Percentiles rank a stretch among this genome's conserved stretches.
These are phyloP conservation scores for Falco punctatus DNA, from an alignment of 2,113 vertebrate genomes.

Conservation along the genomic window DNA sequence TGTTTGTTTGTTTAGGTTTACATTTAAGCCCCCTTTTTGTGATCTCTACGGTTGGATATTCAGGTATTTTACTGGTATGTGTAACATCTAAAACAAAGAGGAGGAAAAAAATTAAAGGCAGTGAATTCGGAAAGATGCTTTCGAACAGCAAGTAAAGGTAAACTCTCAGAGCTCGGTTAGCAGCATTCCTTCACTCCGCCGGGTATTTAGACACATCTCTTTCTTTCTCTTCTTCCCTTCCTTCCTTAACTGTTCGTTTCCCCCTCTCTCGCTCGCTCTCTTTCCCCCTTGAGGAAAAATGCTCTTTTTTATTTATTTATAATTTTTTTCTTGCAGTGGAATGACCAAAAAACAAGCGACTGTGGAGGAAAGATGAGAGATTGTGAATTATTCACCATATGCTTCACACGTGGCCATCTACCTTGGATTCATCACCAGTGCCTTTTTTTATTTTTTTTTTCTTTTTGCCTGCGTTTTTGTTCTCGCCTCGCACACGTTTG, in stretches of 20 bases:
- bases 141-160: slow-evolving; percentile 82
- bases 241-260: slow-evolving; percentile 7
- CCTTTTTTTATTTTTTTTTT: not conserved
- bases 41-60: slow-evolving; percentile 80
- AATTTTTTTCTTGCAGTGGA: slow-evolving; percentile 65
- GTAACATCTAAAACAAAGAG: slow-evolving; percentile 84
- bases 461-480: slow-evolving; percentile 3
- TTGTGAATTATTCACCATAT: slow-evolving; percentile 71
- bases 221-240: not conserved
- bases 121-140: slow-evolving; percentile 82
- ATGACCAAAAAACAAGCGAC: slow-evolving; percentile 77
- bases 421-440: slow-evolving; percentile 66
- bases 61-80: slow-evolving; percentile 78
- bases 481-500: slow-evolving; percentile 53
- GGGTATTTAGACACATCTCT: not conserved
- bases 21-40: slow-evolving; percentile 82
- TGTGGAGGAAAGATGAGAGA: slow-evolving; percentile 76
- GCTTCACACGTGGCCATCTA: slow-evolving; percentile 69
- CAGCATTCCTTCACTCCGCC: slow-evolving; percentile 53
- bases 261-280: not conserved
- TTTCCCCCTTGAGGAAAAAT: slow-evolving; percentile 24
- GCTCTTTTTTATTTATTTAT: not conserved
- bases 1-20: slow-evolving; percentile 75
- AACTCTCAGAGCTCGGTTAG: slow-evolving; percentile 67
- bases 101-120: slow-evolving; percentile 81